Conservation (phyloP, 2,888 invertebrate genomes). For the Lepidochitona cinerea region DNA sequence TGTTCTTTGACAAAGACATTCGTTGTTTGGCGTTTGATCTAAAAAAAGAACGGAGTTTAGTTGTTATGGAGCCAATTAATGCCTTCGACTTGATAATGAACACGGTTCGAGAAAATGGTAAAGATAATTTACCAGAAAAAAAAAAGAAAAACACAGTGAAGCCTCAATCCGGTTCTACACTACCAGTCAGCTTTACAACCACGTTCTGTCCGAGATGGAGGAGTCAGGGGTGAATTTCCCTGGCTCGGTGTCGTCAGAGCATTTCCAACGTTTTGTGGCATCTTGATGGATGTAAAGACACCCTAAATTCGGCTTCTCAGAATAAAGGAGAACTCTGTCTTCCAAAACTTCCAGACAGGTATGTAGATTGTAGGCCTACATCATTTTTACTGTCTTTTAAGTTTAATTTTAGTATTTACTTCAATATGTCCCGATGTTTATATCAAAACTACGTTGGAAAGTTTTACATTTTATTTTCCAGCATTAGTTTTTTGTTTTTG, state of each 20-base stretch:
- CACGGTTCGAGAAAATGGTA: background rate
- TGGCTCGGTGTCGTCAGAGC: background rate
- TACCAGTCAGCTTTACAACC: background rate
- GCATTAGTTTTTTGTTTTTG: too few relatives aligned
- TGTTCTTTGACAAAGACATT: background rate
- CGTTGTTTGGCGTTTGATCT: too few relatives aligned
- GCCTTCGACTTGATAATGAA: background rate
- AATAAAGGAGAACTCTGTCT: background rate
- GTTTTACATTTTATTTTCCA: too few relatives aligned
- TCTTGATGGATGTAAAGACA: background rate
- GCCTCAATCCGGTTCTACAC: background rate
- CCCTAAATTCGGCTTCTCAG: background rate
- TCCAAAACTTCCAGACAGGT: background rate
- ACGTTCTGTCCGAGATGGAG: background rate
- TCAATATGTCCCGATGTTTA: too few relatives aligned
- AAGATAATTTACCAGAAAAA: background rate
- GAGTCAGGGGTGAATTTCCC: background rate
- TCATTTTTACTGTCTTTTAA: too few relatives aligned
- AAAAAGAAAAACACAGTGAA: background rate
- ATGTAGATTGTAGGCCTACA: background rate
- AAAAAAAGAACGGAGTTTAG: background rate
- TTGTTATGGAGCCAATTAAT: background rate
- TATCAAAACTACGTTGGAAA: too few relatives aligned
- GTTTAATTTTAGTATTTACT: too few relatives aligned
- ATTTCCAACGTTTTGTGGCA: background rate